Base-by-base conservation (phyloP, 2,113 vertebrate species). In the Entosphenus tridentatus region DNA sequence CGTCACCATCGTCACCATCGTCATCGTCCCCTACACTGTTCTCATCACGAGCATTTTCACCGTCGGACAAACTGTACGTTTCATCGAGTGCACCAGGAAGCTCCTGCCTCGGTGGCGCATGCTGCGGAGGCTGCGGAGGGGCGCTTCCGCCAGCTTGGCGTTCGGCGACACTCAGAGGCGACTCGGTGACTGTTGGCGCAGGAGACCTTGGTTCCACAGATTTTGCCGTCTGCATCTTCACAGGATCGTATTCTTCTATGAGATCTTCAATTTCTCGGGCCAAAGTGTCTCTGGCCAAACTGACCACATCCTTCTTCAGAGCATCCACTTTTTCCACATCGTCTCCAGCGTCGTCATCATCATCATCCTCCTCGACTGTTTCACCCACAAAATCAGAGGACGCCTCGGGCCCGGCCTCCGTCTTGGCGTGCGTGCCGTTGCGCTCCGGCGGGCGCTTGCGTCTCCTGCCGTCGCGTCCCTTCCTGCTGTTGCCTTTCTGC, bases 1-100 rank as follows among this genome's bases (percentile, higher is more conserved):
- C n/a, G 59, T 80, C 80, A 8, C 77, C 67, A 14, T 70, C n/a
- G 59, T 80, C 80, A 8, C 77, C 67, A 14, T 81, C 75, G 54
- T 73, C 56, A n/a, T 71, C 18, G 8, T 71, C 9, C n/a, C 57
- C 39, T 57, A 54, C 62, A 10, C 57, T 11, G 9, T 11, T 57
- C 4, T n/a, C 1, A 54, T 9, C 59, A 17, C 57, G 12, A 17
- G 59, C 17, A 65, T 54, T n/a, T 65, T 68, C 10, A 9, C 67
- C 59, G 56, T 57, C 67, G 8, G 56, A 6, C 55, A 56, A 17
- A 14, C 68, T 68, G 54, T 58, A 54, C 17, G 68, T 14, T 54
- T 10, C 70, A 54, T 9, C 3, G 13, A 58, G 65, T 57, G 54
- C 13, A 69, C 39, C 18, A 2, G 14, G 17, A 68, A 10, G 7